Percentiles rank a stretch among this genome's conserved stretches.
phyloP scores from a whole-genome alignment of 2,888 invertebrate species.

The Lathronympha strigana region DNA sequence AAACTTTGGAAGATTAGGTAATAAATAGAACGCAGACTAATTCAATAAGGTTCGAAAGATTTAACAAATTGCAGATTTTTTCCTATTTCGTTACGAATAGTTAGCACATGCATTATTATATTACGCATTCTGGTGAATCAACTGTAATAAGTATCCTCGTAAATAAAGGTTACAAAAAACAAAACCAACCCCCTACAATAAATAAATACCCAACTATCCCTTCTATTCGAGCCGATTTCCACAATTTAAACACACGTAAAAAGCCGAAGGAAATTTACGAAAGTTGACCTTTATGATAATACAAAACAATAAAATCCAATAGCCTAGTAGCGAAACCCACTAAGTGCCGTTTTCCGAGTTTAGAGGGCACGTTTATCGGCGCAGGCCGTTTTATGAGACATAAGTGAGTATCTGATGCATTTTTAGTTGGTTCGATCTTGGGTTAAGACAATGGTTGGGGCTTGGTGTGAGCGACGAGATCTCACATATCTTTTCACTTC shows the following conservation, averaged over 20 bases:
- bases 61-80: too few species aligned
- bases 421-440: conserved; percentile 75
- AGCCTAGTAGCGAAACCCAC: conserved; percentile 42
- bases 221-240: conserved; percentile 14
- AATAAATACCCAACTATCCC: conserved; percentile 15
- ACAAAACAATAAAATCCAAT: conserved; percentile 39
- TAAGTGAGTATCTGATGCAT: conserved; percentile 77
- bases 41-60: too few species aligned
- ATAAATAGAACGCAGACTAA: too few species aligned
- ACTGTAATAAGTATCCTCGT: too few species aligned
- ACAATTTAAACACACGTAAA: conserved; percentile 40
- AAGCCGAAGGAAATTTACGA: conserved; percentile 39
- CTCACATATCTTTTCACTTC: not conserved
- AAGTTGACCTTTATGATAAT: conserved; percentile 42
- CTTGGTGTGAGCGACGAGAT: conserved; percentile 48
- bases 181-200: conserved; percentile 2
- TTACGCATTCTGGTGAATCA: too few species aligned
- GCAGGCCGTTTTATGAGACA: conserved; percentile 79
- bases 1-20: too few species aligned
- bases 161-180: not conserved
- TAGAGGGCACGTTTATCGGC: conserved; percentile 59
- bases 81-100: too few species aligned
- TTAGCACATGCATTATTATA: too few species aligned
- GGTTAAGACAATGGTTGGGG: conserved; percentile 75
- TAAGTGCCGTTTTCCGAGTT: conserved; percentile 46